These are phyloP conservation scores for Onychostruthus taczanowskii DNA, from an alignment of 2,113 vertebrate genomes.

Conservation along the genomic window DNA sequence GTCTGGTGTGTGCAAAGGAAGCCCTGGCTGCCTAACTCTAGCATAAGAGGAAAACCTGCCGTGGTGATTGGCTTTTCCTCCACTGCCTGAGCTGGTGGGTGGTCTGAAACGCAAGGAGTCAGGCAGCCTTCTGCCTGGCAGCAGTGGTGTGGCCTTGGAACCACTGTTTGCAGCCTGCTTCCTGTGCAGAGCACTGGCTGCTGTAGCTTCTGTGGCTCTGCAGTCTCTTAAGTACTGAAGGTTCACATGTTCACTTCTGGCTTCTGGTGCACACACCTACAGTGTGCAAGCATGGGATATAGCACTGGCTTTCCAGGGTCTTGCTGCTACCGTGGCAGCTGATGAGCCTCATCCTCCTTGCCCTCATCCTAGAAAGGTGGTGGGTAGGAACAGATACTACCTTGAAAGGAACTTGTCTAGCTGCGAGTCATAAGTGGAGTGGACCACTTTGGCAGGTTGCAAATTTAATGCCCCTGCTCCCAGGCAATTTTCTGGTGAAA, in stretches of 20 bases:
- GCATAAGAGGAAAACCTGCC: background rate
- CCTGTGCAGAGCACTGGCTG: background rate
- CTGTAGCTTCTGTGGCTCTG: background rate
- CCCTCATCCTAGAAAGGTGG: background rate
- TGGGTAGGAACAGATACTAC: background rate
- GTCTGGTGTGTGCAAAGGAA: background rate
- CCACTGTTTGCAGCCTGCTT: rapidly evolving
- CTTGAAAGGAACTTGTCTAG: background rate
- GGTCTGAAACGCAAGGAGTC: background rate
- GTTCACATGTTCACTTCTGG: background rate
- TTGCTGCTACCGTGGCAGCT: background rate
- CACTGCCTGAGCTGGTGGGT: background rate
- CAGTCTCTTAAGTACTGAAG: background rate
- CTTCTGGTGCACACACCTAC: rapidly evolving
- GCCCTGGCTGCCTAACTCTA: background rate
- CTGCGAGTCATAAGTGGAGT: rapidly evolving
- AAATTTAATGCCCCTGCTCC: background rate
- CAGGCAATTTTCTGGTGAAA: background rate
- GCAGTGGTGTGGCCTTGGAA: background rate
- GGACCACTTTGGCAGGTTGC: rapidly evolving
- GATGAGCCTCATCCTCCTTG: background rate
- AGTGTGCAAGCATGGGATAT: background rate
- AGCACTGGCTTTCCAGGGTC: background rate
- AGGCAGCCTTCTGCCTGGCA: background rate
- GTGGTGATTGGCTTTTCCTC: rapidly evolving